Evolutionary conservation across 2,888 invertebrate species (phyloP), one percentile per base, ranked within the genome.

Genomic region (Drosophila antonietae): DNA sequence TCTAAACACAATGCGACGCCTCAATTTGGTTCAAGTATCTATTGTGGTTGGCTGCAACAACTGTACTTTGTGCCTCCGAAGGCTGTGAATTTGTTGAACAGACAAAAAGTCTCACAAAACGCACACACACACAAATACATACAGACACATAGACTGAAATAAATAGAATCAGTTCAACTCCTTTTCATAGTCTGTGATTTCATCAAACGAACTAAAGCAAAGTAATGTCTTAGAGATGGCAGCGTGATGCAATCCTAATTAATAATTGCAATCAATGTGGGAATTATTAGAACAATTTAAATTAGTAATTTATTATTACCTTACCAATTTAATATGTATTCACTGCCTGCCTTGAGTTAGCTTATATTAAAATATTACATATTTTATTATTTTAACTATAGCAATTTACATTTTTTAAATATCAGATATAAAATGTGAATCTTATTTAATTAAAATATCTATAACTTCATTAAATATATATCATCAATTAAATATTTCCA

Each of bases 21-120:
- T 80, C 70, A 75, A 90, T 88, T 84, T 86, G 84, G 60, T 83
- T 90, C 89, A 83, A 82, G 81, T 81, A 81, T 81, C 83, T 80
- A 65, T 78, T 68, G 69, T 62, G 82, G 82, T 81, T 69, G 71
- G 80, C 59, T 78, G 78, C 78, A 78, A 73, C 73, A 78, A 78
- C 78, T 78, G 78, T 78, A 78, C 78, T 78, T 80, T 69, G 63
- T 71, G 60, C 53, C 58, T 62, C 35, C 35, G 23, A 60, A 43
- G 62, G 46, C 64, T 67, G 39, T 67, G 61, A 78, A 66, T 78
- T 73, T 74, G 79, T 81, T 67, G 74, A 68, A 31, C 62, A 78
- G 73, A 78, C 81, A 78, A 81, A 78, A 81, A 81, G 68, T 73
- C 62, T 52, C 46, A 63, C 44, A 56, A 41, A 53, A 66, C 53